Evolutionary conservation across 2,888 invertebrate species (phyloP).

Genomic region (Scaptomyza reducta): DNA sequence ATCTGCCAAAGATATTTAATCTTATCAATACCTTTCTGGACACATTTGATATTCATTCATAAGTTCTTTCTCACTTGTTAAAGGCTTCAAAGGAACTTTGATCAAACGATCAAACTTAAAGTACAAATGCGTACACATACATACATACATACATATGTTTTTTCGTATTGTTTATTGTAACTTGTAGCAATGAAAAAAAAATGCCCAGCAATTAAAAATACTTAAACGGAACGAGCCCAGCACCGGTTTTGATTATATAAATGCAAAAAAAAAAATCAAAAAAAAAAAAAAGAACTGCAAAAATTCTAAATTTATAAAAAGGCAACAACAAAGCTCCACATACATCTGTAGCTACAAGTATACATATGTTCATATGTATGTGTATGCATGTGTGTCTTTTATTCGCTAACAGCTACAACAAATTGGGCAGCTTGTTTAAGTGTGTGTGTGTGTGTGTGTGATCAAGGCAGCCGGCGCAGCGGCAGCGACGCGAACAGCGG

Average conservation of each 20-base stretch:
- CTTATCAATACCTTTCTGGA: constrained; percentile 8
- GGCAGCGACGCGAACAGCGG: constrained; percentile 52
- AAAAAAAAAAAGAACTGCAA: constrained; percentile 60
- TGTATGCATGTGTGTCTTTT: constrained; percentile 50
- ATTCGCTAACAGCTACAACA: constrained; percentile 73
- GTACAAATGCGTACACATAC: not conserved
- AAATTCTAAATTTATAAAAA: constrained; percentile 79
- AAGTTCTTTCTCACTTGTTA: constrained; percentile 3
- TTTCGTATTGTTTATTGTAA: constrained; percentile 20
- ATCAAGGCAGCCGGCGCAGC: constrained; percentile 67
- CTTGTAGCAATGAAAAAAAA: constrained; percentile 32
- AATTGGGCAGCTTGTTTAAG: constrained; percentile 66
- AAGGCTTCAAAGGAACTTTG: not conserved
- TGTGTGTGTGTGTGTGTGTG: constrained; percentile 41
- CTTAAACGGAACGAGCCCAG: constrained; percentile 61
- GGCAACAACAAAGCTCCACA: constrained; percentile 69
- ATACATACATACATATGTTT: not conserved
- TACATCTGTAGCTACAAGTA: constrained; percentile 34
- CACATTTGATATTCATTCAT: constrained; percentile 31
- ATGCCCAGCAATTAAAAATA: constrained; percentile 55
- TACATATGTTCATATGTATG: constrained; percentile 7
- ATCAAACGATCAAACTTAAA: constrained; percentile 7
- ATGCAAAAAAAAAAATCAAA: constrained; percentile 52
- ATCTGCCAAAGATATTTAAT: constrained; percentile 7
- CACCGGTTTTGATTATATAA: constrained; percentile 70